Conservation (phyloP, 2,797 vertebrate species). For the Ficedula albicollis region DNA sequence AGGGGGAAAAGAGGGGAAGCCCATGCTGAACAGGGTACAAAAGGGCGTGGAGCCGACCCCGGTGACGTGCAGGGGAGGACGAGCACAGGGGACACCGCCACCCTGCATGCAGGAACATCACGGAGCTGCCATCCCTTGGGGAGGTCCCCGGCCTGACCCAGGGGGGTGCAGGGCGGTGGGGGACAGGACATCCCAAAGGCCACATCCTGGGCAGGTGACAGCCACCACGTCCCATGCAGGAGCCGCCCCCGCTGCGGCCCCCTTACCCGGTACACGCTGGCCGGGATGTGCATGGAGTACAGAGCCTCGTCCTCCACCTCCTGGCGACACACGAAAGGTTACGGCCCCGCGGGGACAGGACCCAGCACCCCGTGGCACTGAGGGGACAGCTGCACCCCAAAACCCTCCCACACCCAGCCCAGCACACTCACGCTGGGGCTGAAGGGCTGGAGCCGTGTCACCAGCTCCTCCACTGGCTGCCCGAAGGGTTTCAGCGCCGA, state of each 20-base stretch:
- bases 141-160: not conserved
- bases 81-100: not conserved
- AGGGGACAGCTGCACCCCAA: not conserved
- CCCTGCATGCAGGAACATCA: not conserved
- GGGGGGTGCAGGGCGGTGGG: not conserved
- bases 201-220: not conserved
- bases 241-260: not conserved
- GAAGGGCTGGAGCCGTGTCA: constrained; percentile 90
- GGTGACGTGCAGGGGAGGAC: not conserved
- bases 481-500: constrained; percentile 87
- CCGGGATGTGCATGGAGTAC: constrained; percentile 73
- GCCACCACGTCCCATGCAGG: not conserved
- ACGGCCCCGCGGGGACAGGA: rapidly evolving
- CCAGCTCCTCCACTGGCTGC: constrained; percentile 87
- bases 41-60: not conserved
- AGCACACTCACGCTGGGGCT: constrained; percentile 87
- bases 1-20: not conserved
- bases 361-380: not conserved
- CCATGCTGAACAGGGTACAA: rapidly evolving
- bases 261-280: constrained; percentile 78
- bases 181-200: not conserved
- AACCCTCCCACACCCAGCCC: not conserved
- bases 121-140: not conserved
- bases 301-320: constrained; percentile 76
- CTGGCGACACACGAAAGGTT: constrained; percentile 41